A percentile compares a stretch with the other conserved stretches of the same genome.
phyloP scores from a whole-genome alignment of 2,888 invertebrate species.

The Acrobasis repandana region DNA sequence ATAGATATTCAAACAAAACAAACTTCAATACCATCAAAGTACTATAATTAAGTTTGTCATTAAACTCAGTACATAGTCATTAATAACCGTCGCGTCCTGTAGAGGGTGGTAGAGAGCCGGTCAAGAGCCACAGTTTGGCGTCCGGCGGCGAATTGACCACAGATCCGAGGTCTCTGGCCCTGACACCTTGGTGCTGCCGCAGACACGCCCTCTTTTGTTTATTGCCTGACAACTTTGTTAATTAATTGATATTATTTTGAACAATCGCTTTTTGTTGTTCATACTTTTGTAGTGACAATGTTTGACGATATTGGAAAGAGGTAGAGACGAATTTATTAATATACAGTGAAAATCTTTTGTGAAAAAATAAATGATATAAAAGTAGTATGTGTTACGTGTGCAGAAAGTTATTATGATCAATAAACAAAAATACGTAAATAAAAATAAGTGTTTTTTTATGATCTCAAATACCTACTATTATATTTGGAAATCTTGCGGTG shows the following conservation, averaged over 20 bases:
- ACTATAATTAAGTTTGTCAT: conserved; percentile 9
- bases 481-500: no score
- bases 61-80: conserved; percentile 32
- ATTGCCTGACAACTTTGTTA: conserved; percentile 59
- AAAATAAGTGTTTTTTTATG: no score
- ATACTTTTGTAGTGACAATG: conserved; percentile 22
- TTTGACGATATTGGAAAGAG: conserved; percentile 22
- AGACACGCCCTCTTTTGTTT: conserved; percentile 72
- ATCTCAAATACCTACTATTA: no score
- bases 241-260: conserved; percentile 53
- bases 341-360: no score
- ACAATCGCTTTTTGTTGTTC: conserved; percentile 22
- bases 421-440: no score
- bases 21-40: neutral
- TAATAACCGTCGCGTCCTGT: conserved; percentile 55
- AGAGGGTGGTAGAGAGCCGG: conserved; percentile 51
- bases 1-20: no score
- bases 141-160: conserved; percentile 65
- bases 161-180: conserved; percentile 72
- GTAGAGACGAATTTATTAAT: neutral
- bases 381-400: no score
- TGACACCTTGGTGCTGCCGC: conserved; percentile 61
- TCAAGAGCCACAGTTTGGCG: conserved; percentile 51
- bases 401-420: no score
- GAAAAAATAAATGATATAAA: no score